Evolutionary conservation across 2,888 invertebrate genomes (phyloP), one percentile per base, ranked within the genome.

Genomic region (Calliphora vomitoria): DNA sequence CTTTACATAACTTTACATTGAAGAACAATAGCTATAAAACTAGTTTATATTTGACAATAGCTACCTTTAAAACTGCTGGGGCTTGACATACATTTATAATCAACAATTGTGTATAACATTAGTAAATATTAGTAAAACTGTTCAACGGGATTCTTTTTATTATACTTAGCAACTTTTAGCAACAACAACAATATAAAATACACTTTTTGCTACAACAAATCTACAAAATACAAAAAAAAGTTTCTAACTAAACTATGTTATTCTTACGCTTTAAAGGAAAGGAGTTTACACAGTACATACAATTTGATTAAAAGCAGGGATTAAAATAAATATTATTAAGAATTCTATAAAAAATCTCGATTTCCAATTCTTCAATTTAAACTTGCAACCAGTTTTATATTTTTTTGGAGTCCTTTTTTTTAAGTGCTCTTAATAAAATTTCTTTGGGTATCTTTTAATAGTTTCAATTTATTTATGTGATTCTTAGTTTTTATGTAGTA

Each of bases 81-180:
- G 35, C 4, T 35, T 35, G 6, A 6, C 35, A 35, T 35, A 35
- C 68, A 81, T 55, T 53, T 55, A 64, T 82, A 82, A 64, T 72
- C 78, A 82, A 74, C 72, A 72, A 71, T 66, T 80, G 35, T 66
- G 71, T 83, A 78, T 86, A 90, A 90, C 90, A 90, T 91, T 90
- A 89, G 90, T 90, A 91, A 92, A 92, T 92, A 92, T 92, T 92
- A 91, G 90, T 88, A 88, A 89, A 91, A 90, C 90, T 90, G 91
- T 91, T 91, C 72, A 81, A 82, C 58, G 64, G 25, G 44, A 64
- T 71, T 66, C 47, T 64, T 74, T 41, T 71, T 75, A 44, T 62
- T 75, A 35, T 81, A 47, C 20, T 44, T 20, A 18, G n/a, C 50
- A 81, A 72, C 47, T 50, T 8, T 20, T 60, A 38, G 35, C 25